Percentiles rank a stretch among this genome's conserved stretches.
These are phyloP conservation scores for Coptodon bakossiorum DNA, from an alignment of 2,113 vertebrate genomes.

Conservation along the genomic window DNA sequence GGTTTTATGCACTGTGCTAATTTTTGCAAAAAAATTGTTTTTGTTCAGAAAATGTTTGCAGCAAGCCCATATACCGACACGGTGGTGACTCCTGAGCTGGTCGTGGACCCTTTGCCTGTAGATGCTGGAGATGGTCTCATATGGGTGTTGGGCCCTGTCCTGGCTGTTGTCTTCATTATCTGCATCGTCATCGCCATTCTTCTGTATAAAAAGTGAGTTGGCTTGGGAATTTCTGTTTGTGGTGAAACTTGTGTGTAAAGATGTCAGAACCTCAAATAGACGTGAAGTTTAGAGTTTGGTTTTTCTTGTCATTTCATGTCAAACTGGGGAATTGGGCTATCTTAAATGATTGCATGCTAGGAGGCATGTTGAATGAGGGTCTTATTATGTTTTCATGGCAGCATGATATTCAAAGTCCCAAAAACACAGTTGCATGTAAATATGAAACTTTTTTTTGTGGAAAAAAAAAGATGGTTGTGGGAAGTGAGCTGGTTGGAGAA, in stretches of 20 bases:
- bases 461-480: conserved; percentile 13
- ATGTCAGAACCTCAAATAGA: neutral
- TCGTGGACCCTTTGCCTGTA: conserved; percentile 76
- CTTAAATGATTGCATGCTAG: conserved; percentile 31
- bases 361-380: conserved; percentile 10
- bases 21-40: neutral
- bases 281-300: neutral
- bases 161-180: conserved; percentile 98
- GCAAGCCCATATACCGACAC: conserved; percentile 91
- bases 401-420: conserved; percentile 18
- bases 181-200: conserved; percentile 98
- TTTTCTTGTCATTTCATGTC: conserved; percentile 33
- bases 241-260: neutral
- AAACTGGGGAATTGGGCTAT: neutral
- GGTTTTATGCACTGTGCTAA: neutral
- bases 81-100: conserved; percentile 79
- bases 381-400: conserved; percentile 23
- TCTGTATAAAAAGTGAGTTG: conserved; percentile 96
- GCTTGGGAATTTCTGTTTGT: neutral
- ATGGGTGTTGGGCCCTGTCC: conserved; percentile 95
- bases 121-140: conserved; percentile 92
- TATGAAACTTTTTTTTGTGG: neutral
- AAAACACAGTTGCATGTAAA: conserved; percentile 25
- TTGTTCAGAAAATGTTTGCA: conserved; percentile 80
- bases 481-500: conserved; percentile 42